Percentiles rank a stretch among this genome's conserved stretches.
Evolutionary conservation across 2,888 invertebrate genomes (phyloP).

Genomic region (Didymodactylos carnosus): DNA sequence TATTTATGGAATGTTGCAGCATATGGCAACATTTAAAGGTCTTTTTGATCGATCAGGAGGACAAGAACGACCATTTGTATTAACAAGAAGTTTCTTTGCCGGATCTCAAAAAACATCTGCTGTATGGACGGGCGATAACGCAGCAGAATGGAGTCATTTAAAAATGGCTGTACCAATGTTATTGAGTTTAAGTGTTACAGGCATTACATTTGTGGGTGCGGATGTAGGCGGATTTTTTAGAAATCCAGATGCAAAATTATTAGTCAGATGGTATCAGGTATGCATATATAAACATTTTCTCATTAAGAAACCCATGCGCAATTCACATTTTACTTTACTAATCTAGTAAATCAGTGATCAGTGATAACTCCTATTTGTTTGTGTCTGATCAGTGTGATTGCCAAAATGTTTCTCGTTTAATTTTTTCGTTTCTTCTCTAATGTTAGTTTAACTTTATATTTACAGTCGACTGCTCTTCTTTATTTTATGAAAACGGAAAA

Average conservation of each 20-base stretch:
- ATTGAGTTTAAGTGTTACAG: constrained; percentile 59
- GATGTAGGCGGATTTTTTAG: constrained; percentile 94
- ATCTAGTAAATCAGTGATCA: too few relatives aligned
- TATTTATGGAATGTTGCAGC: constrained; percentile 52
- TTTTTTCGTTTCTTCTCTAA: too few relatives aligned
- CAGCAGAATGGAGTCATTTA: constrained; percentile 79
- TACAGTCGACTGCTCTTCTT: too few relatives aligned
- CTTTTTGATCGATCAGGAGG: constrained; percentile 36
- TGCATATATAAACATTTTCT: neutral
- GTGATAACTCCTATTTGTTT: too few relatives aligned
- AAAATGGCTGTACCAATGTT: constrained; percentile 63
- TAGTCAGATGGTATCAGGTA: constrained; percentile 74
- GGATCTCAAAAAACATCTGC: constrained; percentile 59
- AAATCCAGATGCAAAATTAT: constrained; percentile 45
- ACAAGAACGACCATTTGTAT: constrained; percentile 64
- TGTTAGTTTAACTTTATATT: too few relatives aligned
- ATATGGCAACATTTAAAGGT: constrained; percentile 13
- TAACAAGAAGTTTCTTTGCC: constrained; percentile 70
- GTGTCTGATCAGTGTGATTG: too few relatives aligned
- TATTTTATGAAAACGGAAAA: too few relatives aligned
- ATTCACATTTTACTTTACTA: too few relatives aligned
- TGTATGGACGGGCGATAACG: constrained; percentile 95
- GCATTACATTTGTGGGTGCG: constrained; percentile 76
- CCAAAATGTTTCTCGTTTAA: too few relatives aligned
- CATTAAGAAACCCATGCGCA: too few relatives aligned